These are phyloP conservation scores for Spisula subtruncata DNA, from an alignment of 2,888 invertebrate genomes.

Conservation along the genomic window DNA sequence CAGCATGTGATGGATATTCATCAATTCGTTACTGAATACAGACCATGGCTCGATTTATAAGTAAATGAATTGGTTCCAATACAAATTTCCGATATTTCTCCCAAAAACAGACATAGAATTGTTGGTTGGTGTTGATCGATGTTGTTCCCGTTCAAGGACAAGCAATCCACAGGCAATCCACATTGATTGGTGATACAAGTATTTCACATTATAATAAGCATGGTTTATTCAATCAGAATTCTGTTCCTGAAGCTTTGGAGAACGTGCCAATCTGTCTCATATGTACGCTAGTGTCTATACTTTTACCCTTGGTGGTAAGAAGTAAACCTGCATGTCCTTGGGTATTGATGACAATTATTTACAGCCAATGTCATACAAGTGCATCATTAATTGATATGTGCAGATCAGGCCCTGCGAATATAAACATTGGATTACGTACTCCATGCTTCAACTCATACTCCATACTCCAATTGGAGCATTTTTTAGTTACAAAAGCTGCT, in stretches of 20 bases:
- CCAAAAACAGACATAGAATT: background rate
- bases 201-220: background rate
- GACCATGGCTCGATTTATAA: background rate
- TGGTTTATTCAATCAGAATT: too few relatives aligned
- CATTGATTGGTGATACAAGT: background rate
- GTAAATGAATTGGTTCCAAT: background rate
- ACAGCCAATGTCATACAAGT: background rate
- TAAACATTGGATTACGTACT: too few relatives aligned
- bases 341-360: background rate
- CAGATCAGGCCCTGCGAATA: too few relatives aligned
- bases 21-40: background rate
- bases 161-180: background rate
- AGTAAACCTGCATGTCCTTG: background rate
- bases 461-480: too few relatives aligned
- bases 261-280: too few relatives aligned
- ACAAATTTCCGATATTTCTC: background rate
- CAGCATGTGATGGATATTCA: background rate
- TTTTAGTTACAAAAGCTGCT: too few relatives aligned
- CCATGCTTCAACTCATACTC: too few relatives aligned
- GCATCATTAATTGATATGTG: background rate
- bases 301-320: background rate
- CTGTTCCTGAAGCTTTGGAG: too few relatives aligned
- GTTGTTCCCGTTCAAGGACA: background rate
- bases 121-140: background rate
- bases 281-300: background rate